Evolutionary conservation across 2,113 vertebrate genomes (phyloP).

Genomic region (Poecile atricapillus): DNA sequence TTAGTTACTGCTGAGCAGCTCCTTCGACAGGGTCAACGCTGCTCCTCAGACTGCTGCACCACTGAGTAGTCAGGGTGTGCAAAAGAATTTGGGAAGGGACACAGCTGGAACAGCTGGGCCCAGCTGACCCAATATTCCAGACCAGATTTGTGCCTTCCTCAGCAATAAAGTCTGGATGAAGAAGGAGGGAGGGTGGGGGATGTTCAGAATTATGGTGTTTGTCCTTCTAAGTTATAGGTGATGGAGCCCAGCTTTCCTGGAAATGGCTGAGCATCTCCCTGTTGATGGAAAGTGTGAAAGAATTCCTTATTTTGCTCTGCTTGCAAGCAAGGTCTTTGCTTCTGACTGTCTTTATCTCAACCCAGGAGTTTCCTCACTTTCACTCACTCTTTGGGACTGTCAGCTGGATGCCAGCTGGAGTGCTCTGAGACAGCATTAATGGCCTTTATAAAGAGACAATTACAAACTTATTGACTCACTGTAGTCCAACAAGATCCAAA

Average conservation of each 20-base stretch:
- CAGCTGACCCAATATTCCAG: not conserved
- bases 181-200: not conserved
- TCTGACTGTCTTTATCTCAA: not conserved
- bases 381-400: not conserved
- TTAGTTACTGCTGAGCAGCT: not conserved
- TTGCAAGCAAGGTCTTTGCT: not conserved
- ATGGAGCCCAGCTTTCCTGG: not conserved
- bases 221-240: rapidly evolving
- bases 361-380: not conserved
- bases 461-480: not conserved
- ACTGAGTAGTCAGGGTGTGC: not conserved
- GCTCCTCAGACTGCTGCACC: not conserved
- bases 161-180: not conserved
- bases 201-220: not conserved
- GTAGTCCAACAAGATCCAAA: not conserved
- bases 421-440: not conserved
- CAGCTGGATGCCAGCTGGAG: not conserved
- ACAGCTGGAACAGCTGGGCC: not conserved
- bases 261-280: not conserved
- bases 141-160: not conserved
- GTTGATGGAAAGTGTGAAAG: not conserved
- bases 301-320: not conserved
- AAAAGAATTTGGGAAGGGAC: not conserved
- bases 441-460: not conserved
- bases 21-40: rapidly evolving